phyloP scores from a whole-genome alignment of 2,888 invertebrate genomes.

The Galerucella calmariensis region DNA sequence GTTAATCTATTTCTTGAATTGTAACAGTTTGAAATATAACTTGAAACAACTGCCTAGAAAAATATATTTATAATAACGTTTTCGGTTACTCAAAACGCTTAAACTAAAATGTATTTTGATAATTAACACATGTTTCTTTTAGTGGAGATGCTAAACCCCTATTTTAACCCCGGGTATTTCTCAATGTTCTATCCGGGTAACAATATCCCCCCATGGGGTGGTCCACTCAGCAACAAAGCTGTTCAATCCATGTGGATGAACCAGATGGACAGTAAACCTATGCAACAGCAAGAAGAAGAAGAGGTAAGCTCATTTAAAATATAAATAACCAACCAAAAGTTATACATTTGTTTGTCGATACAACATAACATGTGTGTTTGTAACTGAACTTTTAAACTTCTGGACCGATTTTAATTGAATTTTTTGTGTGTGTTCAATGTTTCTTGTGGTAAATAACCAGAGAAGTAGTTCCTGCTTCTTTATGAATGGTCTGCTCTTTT shows the following conservation, averaged over 20 bases:
- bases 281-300: slow-evolving; percentile 61
- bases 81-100: neutral
- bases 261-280: slow-evolving; percentile 57
- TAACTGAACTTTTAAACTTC: no score
- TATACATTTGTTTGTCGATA: neutral
- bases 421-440: no score
- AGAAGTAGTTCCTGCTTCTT: no score
- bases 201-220: slow-evolving; percentile 58
- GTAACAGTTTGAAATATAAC: no score
- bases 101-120: neutral
- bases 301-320: slow-evolving; percentile 47
- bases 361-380: neutral
- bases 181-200: slow-evolving; percentile 54
- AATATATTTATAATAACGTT: no score
- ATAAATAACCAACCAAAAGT: slow-evolving; percentile 19
- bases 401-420: no score
- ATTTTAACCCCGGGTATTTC: slow-evolving; percentile 55
- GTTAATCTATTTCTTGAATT: no score
- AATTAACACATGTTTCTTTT: slow-evolving; percentile 7
- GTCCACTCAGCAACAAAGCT: slow-evolving; percentile 66
- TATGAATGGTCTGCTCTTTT: no score
- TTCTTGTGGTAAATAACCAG: no score
- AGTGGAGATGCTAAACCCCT: slow-evolving; percentile 57
- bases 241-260: slow-evolving; percentile 73
- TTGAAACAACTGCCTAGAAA: no score